Base-by-base conservation (phyloP, 1,140 invertebrate genomes). In the Nixonia krombeini region DNA sequence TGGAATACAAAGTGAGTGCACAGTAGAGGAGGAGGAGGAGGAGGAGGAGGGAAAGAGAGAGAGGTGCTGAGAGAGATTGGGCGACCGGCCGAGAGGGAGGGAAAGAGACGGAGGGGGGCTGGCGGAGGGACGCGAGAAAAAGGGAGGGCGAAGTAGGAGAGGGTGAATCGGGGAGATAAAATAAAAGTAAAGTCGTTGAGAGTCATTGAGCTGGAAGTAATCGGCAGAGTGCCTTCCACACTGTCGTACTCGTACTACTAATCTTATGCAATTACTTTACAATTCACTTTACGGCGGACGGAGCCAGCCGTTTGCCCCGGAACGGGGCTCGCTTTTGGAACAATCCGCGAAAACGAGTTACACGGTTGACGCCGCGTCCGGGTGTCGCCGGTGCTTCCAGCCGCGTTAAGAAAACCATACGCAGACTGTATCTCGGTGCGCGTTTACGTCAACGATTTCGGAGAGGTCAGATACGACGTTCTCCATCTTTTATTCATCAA, bases 251-350 rank as follows among this genome's bases (percentile, higher is more conserved):
- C 63, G 72, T 76, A 72, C 74, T 79, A 79, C 80, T 84, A 85
- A 85, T 85, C 77, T 84, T 82, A 82, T 83, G 82, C 83, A 84
- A 85, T 86, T 86, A 85, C 82, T 84, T 82, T 76, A 83, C 76
- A 82, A 85, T 84, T 84, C 81, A 85, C 82, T 85, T 81, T 83
- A 63, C 72, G 74, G 73, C 81, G 81, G 74, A 77, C 73, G 72
- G 78, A 67, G n/a, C n/a, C n/a, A n/a, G n/a, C n/a, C n/a, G n/a
- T n/a, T n/a, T n/a, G n/a, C n/a, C n/a, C n/a, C n/a, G n/a, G n/a
- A n/a, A n/a, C n/a, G n/a, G n/a, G n/a, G n/a, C n/a, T n/a, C 78
- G 72, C 79, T 41, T 26, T 13, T 79, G 75, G 76, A 78, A 81
- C 73, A 79, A 78, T 76, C 77, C 76, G 65, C 72, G 41, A 74